phyloP scores from a whole-genome alignment of 2,888 invertebrate species.

The Diaperis boleti region DNA sequence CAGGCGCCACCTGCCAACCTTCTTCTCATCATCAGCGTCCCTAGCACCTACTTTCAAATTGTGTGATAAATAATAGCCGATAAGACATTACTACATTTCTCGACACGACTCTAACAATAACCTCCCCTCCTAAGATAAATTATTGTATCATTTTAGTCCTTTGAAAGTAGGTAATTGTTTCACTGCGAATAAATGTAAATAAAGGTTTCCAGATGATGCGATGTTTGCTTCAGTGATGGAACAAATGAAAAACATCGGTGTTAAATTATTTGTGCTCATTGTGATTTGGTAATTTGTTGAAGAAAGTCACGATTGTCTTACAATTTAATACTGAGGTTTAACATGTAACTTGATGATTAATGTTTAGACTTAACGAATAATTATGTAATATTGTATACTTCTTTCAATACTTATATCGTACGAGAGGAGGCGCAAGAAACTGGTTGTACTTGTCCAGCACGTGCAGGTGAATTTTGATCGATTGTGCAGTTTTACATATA shows the following conservation, averaged over 20 bases:
- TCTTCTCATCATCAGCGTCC: slow-evolving; percentile 28
- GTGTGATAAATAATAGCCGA: slow-evolving; percentile 35
- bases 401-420: too few relatives aligned
- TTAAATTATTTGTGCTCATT: background rate
- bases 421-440: too few relatives aligned
- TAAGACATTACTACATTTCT: slow-evolving; percentile 20
- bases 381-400: too few relatives aligned
- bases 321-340: too few relatives aligned
- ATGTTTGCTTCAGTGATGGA: background rate
- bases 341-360: too few relatives aligned
- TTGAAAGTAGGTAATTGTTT: slow-evolving; percentile 14
- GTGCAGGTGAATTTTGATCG: too few relatives aligned
- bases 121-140: slow-evolving; percentile 16
- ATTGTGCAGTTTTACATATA: too few relatives aligned
- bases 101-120: slow-evolving; percentile 19
- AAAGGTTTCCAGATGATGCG: slow-evolving; percentile 7
- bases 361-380: too few relatives aligned
- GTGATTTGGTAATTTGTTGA: background rate
- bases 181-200: slow-evolving; percentile 13
- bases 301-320: too few relatives aligned
- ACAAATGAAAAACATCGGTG: slow-evolving; percentile 1
- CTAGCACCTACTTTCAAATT: slow-evolving; percentile 30
- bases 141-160: slow-evolving; percentile 28
- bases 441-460: too few relatives aligned
- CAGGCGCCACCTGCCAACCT: slow-evolving; percentile 28